These are phyloP conservation scores for Diabrotica balteata DNA, from an alignment of 2,888 invertebrate species.

Conservation along the genomic window DNA sequence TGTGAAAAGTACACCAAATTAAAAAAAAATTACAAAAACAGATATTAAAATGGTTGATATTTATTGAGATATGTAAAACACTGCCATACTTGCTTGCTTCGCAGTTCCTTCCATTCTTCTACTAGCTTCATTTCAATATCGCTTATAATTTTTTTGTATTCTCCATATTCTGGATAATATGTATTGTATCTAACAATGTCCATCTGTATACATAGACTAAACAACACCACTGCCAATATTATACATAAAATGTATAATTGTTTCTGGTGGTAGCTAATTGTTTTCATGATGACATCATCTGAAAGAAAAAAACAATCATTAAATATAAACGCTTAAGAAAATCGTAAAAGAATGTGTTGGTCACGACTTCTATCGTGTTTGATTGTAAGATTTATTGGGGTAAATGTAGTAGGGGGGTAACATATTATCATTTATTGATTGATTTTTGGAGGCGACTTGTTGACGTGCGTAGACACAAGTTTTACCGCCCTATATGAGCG, in stretches of 20 bases:
- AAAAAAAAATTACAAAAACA: no score
- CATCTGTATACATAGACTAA: slow-evolving; percentile 10
- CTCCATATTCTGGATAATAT: neutral
- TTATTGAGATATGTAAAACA: no score
- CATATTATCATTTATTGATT: no score
- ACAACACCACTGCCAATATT: slow-evolving; percentile 6
- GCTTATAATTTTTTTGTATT: slow-evolving; percentile 6
- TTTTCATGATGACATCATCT: slow-evolving; percentile 28
- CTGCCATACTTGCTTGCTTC: slow-evolving; percentile 35
- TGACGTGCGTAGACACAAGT: no score
- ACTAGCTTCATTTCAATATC: slow-evolving; percentile 8
- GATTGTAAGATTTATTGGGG: no score
- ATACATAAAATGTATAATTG: slow-evolving; percentile 9
- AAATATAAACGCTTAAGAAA: neutral
- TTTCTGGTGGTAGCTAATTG: neutral
- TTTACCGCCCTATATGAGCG: no score
- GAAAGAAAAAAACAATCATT: slow-evolving; percentile 14
- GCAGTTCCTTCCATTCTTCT: slow-evolving; percentile 32
- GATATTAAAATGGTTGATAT: no score
- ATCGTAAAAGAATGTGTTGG: no score
- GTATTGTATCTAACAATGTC: neutral
- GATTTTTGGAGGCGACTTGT: no score
- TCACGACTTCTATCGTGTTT: no score
- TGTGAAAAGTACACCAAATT: no score
- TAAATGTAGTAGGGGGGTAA: no score